A percentile compares a stretch with the other conserved stretches of the same genome.
Conservation (phyloP, 2,113 vertebrate genomes). For the Labrus mixtus region DNA sequence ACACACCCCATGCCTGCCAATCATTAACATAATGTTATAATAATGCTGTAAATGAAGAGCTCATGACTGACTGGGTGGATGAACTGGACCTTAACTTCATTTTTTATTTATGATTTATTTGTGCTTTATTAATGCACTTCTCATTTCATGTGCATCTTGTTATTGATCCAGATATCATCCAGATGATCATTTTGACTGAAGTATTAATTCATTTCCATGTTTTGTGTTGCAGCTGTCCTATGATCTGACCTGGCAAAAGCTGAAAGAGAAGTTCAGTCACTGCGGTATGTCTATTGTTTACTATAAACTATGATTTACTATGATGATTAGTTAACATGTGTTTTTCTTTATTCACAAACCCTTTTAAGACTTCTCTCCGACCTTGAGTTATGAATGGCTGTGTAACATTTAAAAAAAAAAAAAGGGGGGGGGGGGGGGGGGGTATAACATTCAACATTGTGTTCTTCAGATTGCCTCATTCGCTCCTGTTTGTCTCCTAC, state of each 20-base stretch:
- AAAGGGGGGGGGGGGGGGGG: too few species aligned
- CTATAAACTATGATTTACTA: too few species aligned
- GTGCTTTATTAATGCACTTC: neutral
- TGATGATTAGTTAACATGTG: neutral
- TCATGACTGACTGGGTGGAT: neutral
- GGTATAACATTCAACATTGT: too few species aligned
- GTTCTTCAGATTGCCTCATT: neutral
- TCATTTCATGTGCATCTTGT: too few species aligned
- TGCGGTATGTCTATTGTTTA: constrained; percentile 88
- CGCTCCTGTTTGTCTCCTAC: constrained; percentile 58
- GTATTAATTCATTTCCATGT: neutral
- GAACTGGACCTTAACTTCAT: neutral
- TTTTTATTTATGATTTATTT: too few species aligned
- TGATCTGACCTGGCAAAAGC: constrained; percentile 98
- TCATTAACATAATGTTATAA: constrained; percentile 3
- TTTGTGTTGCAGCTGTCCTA: constrained; percentile 93
- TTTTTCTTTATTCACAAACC: neutral
- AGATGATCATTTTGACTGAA: neutral
- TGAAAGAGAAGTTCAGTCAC: constrained; percentile 98
- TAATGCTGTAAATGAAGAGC: neutral
- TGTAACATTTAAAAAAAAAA: too few species aligned
- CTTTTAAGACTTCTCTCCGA: neutral
- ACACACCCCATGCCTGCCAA: neutral
- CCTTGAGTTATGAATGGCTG: neutral
- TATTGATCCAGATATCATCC: too few species aligned